These are phyloP conservation scores for Lepidocyrtoides sp. DNA, from an alignment of 2,888 invertebrate genomes.

Conservation along the genomic window DNA sequence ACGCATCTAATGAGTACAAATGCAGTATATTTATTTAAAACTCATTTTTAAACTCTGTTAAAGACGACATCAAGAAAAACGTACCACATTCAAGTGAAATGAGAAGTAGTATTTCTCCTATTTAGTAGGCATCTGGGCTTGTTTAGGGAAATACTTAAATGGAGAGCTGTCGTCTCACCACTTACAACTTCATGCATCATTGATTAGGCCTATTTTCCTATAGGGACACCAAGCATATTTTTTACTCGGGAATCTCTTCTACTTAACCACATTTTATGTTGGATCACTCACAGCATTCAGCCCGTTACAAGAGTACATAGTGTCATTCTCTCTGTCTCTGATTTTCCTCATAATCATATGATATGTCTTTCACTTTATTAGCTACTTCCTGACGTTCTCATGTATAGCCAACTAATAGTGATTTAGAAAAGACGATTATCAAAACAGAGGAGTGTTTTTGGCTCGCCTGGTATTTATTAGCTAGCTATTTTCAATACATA, in stretches of 20 bases:
- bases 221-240: slow-evolving; percentile 20
- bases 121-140: slow-evolving; percentile 52
- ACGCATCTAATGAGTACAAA: slow-evolving; percentile 78
- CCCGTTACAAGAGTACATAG: slow-evolving; percentile 6
- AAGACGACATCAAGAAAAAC: slow-evolving; percentile 4
- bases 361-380: slow-evolving; percentile 20
- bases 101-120: slow-evolving; percentile 44
- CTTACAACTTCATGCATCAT: slow-evolving; percentile 76
- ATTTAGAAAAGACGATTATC: slow-evolving; percentile 7
- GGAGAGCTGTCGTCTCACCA: slow-evolving; percentile 76
- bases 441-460: slow-evolving; percentile 34
- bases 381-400: slow-evolving; percentile 45
- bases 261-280: slow-evolving; percentile 24
- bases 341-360: neutral
- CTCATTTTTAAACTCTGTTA: slow-evolving; percentile 46
- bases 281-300: slow-evolving; percentile 43
- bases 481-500: slow-evolving; percentile 67
- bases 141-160: slow-evolving; percentile 64
- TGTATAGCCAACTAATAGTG: slow-evolving; percentile 41
- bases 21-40: slow-evolving; percentile 72
- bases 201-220: slow-evolving; percentile 63
- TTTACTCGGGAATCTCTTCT: neutral
- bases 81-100: slow-evolving; percentile 5
- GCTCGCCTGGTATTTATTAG: slow-evolving; percentile 69
- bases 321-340: neutral